A percentile compares a stretch with the other conserved stretches of the same genome.
phyloP scores from a whole-genome alignment of 2,888 invertebrate species.

The Tachystola acroxantha region DNA sequence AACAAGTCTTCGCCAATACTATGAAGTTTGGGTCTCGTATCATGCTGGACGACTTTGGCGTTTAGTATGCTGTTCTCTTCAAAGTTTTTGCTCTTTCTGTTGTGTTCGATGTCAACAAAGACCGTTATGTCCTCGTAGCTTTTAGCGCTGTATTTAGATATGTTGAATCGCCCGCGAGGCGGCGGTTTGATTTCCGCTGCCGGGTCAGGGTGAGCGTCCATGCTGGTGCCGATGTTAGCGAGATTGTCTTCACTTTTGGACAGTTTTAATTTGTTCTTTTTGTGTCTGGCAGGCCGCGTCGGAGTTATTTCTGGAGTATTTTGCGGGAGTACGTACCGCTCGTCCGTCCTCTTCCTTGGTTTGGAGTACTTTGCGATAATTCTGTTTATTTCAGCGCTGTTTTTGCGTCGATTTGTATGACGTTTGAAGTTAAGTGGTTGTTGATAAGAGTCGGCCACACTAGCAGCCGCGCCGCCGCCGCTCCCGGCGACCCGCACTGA shows the following conservation, averaged over 20 bases:
- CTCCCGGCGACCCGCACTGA: slow-evolving; percentile 66
- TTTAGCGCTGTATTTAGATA: slow-evolving; percentile 59
- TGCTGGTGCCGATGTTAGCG: slow-evolving; percentile 40
- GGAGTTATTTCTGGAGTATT: slow-evolving; percentile 41
- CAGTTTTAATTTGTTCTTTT: slow-evolving; percentile 29
- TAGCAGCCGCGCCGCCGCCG: slow-evolving; percentile 47
- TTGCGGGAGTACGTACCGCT: slow-evolving; percentile 36
- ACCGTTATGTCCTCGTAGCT: slow-evolving; percentile 66
- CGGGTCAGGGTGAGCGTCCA: slow-evolving; percentile 49
- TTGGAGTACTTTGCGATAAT: slow-evolving; percentile 75
- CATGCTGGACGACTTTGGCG: slow-evolving; percentile 36
- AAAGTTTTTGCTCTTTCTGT: slow-evolving; percentile 57
- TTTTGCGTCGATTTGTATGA: slow-evolving; percentile 70
- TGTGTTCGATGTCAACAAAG: slow-evolving; percentile 54
- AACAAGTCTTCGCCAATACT: slow-evolving; percentile 53
- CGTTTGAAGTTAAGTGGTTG: slow-evolving; percentile 72
- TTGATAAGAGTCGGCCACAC: slow-evolving; percentile 71
- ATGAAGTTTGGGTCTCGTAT: slow-evolving; percentile 39
- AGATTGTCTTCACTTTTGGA: slow-evolving; percentile 68
- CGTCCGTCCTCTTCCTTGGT: slow-evolving; percentile 59
- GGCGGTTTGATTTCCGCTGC: slow-evolving; percentile 29
- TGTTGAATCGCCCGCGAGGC: slow-evolving; percentile 26
- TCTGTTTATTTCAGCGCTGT: slow-evolving; percentile 74
- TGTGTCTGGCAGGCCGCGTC: slow-evolving; percentile 49
- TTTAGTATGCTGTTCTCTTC: slow-evolving; percentile 65